A percentile compares a stretch with the other conserved stretches of the same genome.
Evolutionary conservation across 2,888 invertebrate species (phyloP).

Genomic region (Busseola fusca): DNA sequence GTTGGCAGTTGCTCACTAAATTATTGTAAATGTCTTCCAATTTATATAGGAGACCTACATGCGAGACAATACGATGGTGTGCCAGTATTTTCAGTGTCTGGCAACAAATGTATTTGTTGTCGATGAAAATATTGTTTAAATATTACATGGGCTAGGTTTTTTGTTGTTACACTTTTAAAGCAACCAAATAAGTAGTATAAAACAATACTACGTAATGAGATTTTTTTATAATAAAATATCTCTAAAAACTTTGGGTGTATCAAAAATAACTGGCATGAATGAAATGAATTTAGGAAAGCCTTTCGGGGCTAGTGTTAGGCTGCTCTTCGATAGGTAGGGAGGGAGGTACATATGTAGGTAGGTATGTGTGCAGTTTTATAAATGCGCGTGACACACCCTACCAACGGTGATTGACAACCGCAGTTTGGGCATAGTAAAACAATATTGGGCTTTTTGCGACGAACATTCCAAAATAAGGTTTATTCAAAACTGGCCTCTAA

Average conservation of each 20-base stretch:
- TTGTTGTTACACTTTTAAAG: not conserved
- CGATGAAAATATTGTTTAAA: not conserved
- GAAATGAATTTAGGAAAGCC: conserved; percentile 23
- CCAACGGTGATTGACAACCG: conserved; percentile 31
- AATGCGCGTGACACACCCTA: conserved; percentile 21
- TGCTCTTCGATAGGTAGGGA: not conserved
- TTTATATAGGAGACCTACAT: conserved; percentile 45
- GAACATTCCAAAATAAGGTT: not conserved
- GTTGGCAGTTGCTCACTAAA: conserved; percentile 57
- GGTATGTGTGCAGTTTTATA: not conserved
- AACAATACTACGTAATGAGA: no score
- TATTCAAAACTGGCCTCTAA: not conserved
- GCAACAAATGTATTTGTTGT: conserved; percentile 24
- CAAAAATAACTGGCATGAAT: conserved; percentile 4
- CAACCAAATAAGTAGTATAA: no score
- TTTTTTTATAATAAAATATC: no score
- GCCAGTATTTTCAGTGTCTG: conserved; percentile 9
- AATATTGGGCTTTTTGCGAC: not conserved
- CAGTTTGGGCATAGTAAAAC: conserved; percentile 8
- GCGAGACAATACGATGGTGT: conserved; percentile 40
- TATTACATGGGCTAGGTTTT: no score
- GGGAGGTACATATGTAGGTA: not conserved
- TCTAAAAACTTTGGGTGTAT: not conserved
- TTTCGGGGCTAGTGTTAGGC: conserved; percentile 5
- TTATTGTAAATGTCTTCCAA: conserved; percentile 59